These are phyloP conservation scores for Etheostoma spectabile DNA, from an alignment of 2,113 vertebrate species.

Conservation along the genomic window DNA sequence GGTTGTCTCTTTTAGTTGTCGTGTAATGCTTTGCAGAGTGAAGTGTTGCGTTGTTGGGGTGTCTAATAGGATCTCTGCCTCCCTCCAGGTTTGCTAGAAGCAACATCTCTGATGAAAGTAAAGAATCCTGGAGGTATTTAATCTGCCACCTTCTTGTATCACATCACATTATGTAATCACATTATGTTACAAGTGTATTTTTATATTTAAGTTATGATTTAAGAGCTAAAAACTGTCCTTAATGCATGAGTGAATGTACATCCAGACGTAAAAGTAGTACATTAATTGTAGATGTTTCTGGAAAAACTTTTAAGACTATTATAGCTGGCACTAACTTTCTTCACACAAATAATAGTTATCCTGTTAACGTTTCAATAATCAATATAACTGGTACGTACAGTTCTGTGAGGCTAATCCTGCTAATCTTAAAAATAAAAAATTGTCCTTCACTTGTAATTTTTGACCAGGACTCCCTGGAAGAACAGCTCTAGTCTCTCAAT, in stretches of 20 bases:
- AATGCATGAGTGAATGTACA: not conserved
- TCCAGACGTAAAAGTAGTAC: not conserved
- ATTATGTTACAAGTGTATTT: not conserved
- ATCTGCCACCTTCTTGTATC: not conserved
- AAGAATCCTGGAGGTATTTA: conserved; percentile 67
- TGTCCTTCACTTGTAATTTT: too few relatives aligned
- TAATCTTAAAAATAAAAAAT: not conserved
- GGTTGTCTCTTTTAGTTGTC: not conserved
- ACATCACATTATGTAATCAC: not conserved
- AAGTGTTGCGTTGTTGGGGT: not conserved
- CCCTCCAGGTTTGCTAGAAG: conserved; percentile 66
- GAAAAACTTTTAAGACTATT: not conserved
- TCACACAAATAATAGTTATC: not conserved
- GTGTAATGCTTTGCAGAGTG: not conserved
- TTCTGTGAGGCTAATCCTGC: not conserved
- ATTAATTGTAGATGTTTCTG: not conserved
- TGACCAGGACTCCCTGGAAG: too few relatives aligned
- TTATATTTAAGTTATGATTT: not conserved
- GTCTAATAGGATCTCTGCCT: conserved; percentile 41
- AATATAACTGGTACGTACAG: too few relatives aligned
- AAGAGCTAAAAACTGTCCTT: not conserved
- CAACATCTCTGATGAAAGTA: conserved; percentile 71
- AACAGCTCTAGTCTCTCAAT: too few relatives aligned
- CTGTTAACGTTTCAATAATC: not conserved
- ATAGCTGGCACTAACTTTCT: not conserved